Evolutionary conservation across 2,888 invertebrate species (phyloP), one percentile per base, ranked within the genome.

Genomic region (Trachelus tabidus): DNA sequence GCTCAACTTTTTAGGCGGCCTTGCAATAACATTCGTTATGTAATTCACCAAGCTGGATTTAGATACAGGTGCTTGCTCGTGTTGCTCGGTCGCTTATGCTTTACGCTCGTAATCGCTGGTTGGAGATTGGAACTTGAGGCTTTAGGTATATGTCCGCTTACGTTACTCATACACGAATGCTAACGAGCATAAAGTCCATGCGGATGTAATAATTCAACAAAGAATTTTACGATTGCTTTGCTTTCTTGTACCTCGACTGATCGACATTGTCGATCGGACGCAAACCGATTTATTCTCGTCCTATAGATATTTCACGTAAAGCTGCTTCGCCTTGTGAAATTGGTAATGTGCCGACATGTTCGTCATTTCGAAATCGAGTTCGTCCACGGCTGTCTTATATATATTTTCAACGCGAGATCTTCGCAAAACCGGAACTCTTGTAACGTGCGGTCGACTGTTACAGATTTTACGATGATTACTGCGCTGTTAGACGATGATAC

Each of bases 391-490:
- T 15, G 56, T 2, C 23, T 56, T 23, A 56, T 56, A 23, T 34
- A 23, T 56, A 56, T 23, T 56, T 56, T 56, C 9, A 23, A 23
- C 23, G 15, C 23, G 9, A 23, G 9, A 56, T 9, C 56, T 23
- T 56, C 56, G 56, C 56, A 0, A 6, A 6, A 56, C 56, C 56
- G 56, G 56, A 56, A 56, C 56, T 56, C 56, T 23, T 56, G 56
- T 56, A 56, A 56, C 56, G 23, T 56, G 56, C 56, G 31, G 79
- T 81, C 84, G 77, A 84, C 81, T 84, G 80, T 84, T 79, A 78
- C 83, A 77, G 82, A 73, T 81, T 85, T 85, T 81, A 84, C 79
- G 83, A 77, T 84, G 84, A 84, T 84, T 85, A 79, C 79, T 79
- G 76, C 33, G 73, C 56, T 73, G 77, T 84, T 84, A 82, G 78